A percentile compares a stretch with the other conserved stretches of the same genome.
Evolutionary conservation across 2,113 vertebrate genomes (phyloP).

Genomic region (Cichladusa arquata): DNA sequence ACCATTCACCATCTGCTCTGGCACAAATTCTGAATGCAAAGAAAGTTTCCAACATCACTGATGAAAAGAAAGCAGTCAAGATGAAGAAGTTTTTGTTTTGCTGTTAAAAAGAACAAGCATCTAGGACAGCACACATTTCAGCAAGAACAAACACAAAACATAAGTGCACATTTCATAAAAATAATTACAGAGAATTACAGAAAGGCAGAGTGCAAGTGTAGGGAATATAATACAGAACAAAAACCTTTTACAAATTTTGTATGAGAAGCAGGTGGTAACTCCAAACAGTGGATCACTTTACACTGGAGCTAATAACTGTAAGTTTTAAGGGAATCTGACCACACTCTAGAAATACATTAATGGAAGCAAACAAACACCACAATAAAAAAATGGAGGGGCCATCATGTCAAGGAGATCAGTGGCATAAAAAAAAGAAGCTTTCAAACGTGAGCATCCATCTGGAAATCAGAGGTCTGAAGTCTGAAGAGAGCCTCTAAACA

Average conservation of each 20-base stretch:
- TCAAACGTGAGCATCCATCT: not conserved
- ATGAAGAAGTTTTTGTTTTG: constrained; percentile 44
- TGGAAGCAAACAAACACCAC: not conserved
- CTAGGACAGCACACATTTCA: constrained; percentile 4
- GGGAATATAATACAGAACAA: not conserved
- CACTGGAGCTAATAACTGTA: not conserved
- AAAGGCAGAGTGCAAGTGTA: not conserved
- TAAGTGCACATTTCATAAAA: not conserved
- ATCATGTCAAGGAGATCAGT: not conserved
- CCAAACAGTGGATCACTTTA: not conserved
- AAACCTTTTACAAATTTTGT: not conserved
- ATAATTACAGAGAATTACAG: not conserved
- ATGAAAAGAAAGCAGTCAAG: constrained; percentile 40
- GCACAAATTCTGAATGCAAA: constrained; percentile 49
- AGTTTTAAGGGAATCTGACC: not conserved
- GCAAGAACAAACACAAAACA: not conserved
- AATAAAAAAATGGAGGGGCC: not conserved
- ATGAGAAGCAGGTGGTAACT: not conserved
- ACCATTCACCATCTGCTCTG: constrained; percentile 64
- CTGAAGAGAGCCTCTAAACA: not conserved
- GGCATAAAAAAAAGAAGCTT: not conserved
- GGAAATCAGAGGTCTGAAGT: not conserved
- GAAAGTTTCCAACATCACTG: constrained; percentile 32
- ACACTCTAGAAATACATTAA: not conserved
- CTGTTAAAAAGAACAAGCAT: constrained; percentile 36